phyloP scores from a whole-genome alignment of 1,140 invertebrate genomes.

The Ericerus pela region DNA sequence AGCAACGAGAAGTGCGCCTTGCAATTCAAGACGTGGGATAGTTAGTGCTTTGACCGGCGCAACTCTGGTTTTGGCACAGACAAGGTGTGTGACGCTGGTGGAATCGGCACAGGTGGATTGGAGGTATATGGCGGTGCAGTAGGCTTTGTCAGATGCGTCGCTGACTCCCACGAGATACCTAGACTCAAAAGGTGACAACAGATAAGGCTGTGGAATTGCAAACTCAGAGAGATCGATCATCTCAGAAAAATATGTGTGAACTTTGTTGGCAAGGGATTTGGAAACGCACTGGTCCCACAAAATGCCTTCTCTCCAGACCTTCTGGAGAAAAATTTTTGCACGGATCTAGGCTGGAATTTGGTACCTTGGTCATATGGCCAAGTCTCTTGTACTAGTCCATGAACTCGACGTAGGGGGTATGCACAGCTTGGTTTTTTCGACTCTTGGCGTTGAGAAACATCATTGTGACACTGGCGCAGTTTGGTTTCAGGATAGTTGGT shows the following conservation, averaged over 20 bases:
- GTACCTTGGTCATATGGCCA: background rate
- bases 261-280: too few relatives aligned
- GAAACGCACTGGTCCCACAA: too few relatives aligned
- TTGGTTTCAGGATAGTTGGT: background rate
- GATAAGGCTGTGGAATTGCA: too few relatives aligned
- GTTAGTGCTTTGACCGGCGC: background rate
- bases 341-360: background rate
- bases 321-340: background rate
- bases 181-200: too few relatives aligned
- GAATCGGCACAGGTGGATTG: background rate
- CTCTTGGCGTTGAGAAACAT: background rate
- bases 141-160: background rate
- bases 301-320: background rate
- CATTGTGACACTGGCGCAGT: background rate
- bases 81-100: too few relatives aligned
- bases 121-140: background rate
- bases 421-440: background rate
- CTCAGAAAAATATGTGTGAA: too few relatives aligned
- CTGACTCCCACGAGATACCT: too few relatives aligned
- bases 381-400: background rate
- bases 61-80: conserved; percentile 24
- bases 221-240: too few relatives aligned
- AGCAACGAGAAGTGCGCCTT: conserved; percentile 20
- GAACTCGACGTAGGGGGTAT: too few relatives aligned
- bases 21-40: background rate